Evolutionary conservation across 1,140 invertebrate genomes (phyloP), one percentile per base, ranked within the genome.

Genomic region (Oryctes rhinoceros): DNA sequence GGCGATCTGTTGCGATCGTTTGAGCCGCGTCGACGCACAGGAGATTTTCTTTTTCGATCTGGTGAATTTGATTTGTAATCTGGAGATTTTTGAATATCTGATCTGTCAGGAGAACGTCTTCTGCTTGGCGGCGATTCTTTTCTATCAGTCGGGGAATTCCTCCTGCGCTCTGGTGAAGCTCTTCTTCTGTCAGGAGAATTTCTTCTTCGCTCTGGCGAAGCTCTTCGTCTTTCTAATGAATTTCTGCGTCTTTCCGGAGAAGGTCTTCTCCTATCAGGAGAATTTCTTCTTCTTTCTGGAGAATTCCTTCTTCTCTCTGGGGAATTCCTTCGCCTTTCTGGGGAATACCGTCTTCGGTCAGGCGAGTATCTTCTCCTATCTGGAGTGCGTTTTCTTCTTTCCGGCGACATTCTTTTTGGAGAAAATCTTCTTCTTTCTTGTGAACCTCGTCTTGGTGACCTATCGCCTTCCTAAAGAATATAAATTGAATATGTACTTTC

Each of bases 241-340:
- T 75, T 62, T 65, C 49, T 62, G 9, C 79, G 48, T 5, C 49
- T 59, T 53, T 80, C 71, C 13, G 79, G 79, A 37, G 79, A 80
- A 30, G 15, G n/a, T 53, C 80, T 77, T 5, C 75, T 39, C 11
- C 74, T 44, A 59, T 79, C 65, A n/a, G 77, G 80, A 9, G 77
- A 76, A 71, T 10, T 48, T 74, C 71, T 62, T 20, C 59, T 49
- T 6, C 80, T 44, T 6, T 81, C 77, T 37, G 80, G 49, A 78
- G 79, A 80, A 15, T 11, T 44, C 30, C 74, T 62, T 67, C 53
- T 80, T 10, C 76, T 20, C 35, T 65, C 79, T 18, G 76, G 79
- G 11, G 76, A 78, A 15, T 6, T 10, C 37, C 53, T 76, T 62
- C 79, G 62, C 10, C 76, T 78, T 4, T 78, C 76, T 30, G 76